Conservation (phyloP, 1,140 invertebrate genomes). For the Steinernema khuongi region DNA sequence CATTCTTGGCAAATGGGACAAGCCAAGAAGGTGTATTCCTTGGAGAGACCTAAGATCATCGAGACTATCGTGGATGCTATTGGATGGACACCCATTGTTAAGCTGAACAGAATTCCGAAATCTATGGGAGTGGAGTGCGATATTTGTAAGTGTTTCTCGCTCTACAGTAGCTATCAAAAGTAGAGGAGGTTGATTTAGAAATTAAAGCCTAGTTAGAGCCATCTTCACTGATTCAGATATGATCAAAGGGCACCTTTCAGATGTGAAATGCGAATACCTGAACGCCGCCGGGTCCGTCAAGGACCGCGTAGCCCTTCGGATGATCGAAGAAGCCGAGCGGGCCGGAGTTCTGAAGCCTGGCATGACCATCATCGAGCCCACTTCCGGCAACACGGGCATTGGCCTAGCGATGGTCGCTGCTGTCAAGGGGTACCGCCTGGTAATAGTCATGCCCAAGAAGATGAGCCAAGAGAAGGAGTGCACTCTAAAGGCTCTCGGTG, state of each 20-base stretch:
- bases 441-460: constrained; percentile 97
- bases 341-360: constrained; percentile 79
- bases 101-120: constrained; percentile 77
- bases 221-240: no score
- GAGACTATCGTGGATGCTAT: constrained; percentile 77
- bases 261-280: constrained; percentile 94
- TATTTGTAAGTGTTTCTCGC: constrained; percentile 73
- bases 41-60: constrained; percentile 66
- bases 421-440: constrained; percentile 86
- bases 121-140: constrained; percentile 79
- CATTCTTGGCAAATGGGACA: not conserved
- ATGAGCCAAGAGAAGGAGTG: constrained; percentile 92
- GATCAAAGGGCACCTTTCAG: no score
- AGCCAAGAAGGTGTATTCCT: not conserved
- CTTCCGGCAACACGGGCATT: constrained; percentile 73
- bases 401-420: constrained; percentile 88
- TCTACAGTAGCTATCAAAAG: not conserved
- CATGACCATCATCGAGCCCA: constrained; percentile 81
- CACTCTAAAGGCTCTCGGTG: constrained; percentile 74
- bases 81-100: constrained; percentile 84
- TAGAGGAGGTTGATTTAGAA: no score
- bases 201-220: no score
- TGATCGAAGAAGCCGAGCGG: constrained; percentile 81
- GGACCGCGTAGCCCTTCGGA: constrained; percentile 85
- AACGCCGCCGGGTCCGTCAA: constrained; percentile 97